These are phyloP conservation scores for Drosophila quinaria DNA, from an alignment of 2,888 invertebrate genomes.

Conservation along the genomic window DNA sequence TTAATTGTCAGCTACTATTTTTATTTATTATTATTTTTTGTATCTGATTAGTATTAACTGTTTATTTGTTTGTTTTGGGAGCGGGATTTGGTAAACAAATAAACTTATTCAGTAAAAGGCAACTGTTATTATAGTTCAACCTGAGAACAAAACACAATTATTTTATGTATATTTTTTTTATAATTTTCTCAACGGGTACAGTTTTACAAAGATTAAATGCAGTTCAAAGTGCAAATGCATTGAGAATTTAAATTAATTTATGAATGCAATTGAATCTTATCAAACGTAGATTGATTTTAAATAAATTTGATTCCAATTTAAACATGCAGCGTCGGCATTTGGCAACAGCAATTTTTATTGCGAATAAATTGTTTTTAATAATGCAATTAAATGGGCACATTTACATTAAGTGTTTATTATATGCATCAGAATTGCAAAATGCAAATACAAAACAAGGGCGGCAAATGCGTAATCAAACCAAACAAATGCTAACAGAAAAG, in stretches of 20 bases:
- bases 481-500: constrained; percentile 21
- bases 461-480: neutral
- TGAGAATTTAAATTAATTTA: neutral
- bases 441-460: constrained; percentile 9
- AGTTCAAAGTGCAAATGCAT: constrained; percentile 11
- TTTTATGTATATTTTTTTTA: neutral
- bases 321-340: constrained; percentile 8
- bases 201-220: neutral
- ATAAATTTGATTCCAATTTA: constrained; percentile 13
- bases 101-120: neutral
- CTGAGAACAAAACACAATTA: neutral
- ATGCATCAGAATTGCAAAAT: constrained; percentile 10
- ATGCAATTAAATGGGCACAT: constrained; percentile 11
- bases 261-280: constrained; percentile 7
- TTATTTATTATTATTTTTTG: too few relatives aligned
- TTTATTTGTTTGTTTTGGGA: neutral
- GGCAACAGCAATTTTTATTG: constrained; percentile 11
- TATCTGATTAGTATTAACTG: neutral
- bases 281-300: constrained; percentile 4
- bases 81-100: constrained; percentile 3
- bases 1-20: constrained; percentile 15
- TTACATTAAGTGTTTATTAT: constrained; percentile 3
- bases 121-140: neutral
- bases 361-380: constrained; percentile 4
- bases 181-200: neutral